phyloP scores from a whole-genome alignment of 2,888 invertebrate species.

The Pristionchus mayeri region DNA sequence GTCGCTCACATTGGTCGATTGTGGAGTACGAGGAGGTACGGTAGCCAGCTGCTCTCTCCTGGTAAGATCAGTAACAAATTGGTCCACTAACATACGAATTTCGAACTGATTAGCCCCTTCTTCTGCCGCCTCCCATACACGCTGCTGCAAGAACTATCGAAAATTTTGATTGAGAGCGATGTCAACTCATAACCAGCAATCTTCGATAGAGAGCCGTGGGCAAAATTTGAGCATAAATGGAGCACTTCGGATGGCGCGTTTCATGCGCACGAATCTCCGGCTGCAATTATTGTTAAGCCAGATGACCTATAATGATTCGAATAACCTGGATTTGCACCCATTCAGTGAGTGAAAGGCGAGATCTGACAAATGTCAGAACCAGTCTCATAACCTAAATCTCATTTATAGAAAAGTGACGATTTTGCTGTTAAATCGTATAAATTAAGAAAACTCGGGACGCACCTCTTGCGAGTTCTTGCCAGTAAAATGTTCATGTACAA shows the following conservation, averaged over 20 bases:
- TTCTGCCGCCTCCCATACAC: conserved; percentile 46
- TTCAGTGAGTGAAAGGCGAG: background rate
- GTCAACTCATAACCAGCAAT: conserved; percentile 57
- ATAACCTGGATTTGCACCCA: conserved; percentile 38
- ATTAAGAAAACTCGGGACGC: background rate
- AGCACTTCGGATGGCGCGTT: conserved; percentile 62
- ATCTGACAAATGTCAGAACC: conserved; percentile 35
- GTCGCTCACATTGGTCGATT: background rate
- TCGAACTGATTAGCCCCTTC: conserved; percentile 9
- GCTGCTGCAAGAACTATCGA: conserved; percentile 40
- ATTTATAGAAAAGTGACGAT: background rate
- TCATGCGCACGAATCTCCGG: conserved; percentile 55
- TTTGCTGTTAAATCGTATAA: background rate
- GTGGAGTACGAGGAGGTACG: background rate
- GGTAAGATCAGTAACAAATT: background rate
- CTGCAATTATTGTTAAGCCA: background rate
- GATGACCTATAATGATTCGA: background rate
- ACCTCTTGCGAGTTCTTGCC: conserved; percentile 60
- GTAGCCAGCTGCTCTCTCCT: background rate
- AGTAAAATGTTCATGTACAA: conserved; percentile 64
- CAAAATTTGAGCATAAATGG: conserved; percentile 65
- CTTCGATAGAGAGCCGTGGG: conserved; percentile 60
- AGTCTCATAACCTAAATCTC: conserved; percentile 38
- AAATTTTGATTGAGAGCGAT: background rate
- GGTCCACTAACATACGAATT: background rate